These are phyloP conservation scores for Neoseiulus cucumeris DNA, from an alignment of 1,140 invertebrate species.

Conservation along the genomic window DNA sequence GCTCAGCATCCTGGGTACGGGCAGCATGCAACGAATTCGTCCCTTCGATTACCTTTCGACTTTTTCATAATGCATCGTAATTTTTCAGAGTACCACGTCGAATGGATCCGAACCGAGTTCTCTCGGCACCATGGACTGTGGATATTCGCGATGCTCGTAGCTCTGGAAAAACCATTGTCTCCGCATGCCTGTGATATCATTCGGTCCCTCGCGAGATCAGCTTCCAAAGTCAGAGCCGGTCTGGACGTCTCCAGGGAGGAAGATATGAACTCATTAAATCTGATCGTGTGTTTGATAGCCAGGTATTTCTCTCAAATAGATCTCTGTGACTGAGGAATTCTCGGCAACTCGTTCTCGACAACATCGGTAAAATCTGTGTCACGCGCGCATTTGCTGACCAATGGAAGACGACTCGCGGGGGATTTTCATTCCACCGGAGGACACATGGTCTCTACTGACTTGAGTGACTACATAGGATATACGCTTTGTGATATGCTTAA, in stretches of 20 bases:
- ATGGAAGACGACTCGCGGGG: too few species aligned
- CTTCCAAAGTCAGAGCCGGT: background rate
- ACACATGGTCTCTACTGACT: too few species aligned
- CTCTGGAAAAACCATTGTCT: background rate
- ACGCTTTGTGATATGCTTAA: too few species aligned
- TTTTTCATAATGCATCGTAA: too few species aligned
- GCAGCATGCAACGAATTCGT: too few species aligned
- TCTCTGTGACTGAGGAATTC: background rate
- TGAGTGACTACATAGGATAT: too few species aligned
- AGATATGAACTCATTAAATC: background rate
- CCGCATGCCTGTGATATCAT: background rate
- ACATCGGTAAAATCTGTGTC: too few species aligned
- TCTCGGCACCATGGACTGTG: background rate
- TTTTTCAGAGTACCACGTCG: background rate
- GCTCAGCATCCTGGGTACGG: too few species aligned
- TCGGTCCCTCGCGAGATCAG: background rate
- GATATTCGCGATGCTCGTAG: background rate
- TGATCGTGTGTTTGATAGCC: background rate
- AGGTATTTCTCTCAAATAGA: slow-evolving; percentile 4
- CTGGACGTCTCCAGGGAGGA: background rate
- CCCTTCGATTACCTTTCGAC: too few species aligned
- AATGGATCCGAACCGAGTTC: background rate
- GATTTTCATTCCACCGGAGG: too few species aligned
- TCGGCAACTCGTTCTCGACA: too few species aligned
- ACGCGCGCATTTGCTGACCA: too few species aligned